Percentiles rank a stretch among this genome's conserved stretches.
Conservation (phyloP, 2,113 vertebrate genomes). For the Condylura cristata region DNA sequence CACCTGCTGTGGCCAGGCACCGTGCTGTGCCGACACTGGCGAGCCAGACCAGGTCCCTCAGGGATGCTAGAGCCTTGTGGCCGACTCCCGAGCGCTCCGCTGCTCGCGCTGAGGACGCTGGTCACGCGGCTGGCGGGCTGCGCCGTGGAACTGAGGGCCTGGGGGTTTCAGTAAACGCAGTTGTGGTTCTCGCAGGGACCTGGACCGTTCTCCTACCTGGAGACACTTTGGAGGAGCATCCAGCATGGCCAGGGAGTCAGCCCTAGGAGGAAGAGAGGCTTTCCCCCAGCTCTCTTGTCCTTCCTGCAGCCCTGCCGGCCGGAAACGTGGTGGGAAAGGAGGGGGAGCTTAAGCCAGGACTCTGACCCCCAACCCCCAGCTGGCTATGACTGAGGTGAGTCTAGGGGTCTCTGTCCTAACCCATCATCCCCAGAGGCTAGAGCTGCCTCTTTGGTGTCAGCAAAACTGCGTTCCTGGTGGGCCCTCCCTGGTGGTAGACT, state of each 20-base stretch:
- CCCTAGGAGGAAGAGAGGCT: neutral
- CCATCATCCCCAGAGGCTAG: neutral
- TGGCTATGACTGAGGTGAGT: conserved; percentile 44
- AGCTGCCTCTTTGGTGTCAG: too few relatives aligned
- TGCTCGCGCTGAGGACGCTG: too few relatives aligned
- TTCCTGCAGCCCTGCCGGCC: neutral
- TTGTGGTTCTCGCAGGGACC: conserved; percentile 16
- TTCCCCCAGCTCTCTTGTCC: neutral
- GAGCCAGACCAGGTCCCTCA: neutral
- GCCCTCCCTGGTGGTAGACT: too few relatives aligned
- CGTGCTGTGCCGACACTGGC: neutral
- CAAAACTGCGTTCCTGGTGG: too few relatives aligned
- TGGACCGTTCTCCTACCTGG: neutral
- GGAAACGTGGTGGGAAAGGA: neutral
- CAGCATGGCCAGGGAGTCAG: conserved; percentile 21
- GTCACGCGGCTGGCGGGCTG: too few relatives aligned
- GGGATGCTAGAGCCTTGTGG: too few relatives aligned
- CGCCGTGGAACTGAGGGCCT: neutral
- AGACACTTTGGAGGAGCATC: neutral
- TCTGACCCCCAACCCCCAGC: neutral
- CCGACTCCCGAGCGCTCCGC: too few relatives aligned
- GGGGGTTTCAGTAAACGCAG: neutral
- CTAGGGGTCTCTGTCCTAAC: neutral
- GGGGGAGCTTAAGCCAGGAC: conserved; percentile 4
- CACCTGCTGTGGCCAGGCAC: neutral